Percentiles rank a stretch among this genome's conserved stretches.
phyloP scores from a whole-genome alignment of 2,888 invertebrate genomes.

The Nyleta sp. region DNA sequence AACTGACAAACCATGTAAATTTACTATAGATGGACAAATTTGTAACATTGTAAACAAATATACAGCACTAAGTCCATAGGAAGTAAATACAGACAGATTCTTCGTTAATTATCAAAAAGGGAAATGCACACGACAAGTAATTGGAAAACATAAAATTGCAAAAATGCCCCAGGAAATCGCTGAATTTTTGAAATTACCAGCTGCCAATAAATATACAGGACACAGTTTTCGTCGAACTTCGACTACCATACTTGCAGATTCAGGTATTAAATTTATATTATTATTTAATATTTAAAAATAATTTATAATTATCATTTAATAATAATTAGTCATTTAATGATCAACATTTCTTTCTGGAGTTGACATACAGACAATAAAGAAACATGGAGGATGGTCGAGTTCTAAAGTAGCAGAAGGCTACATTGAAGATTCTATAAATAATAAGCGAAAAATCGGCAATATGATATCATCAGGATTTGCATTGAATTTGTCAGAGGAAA shows the following conservation, averaged over 20 bases:
- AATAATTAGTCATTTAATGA: conserved; percentile 26
- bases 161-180: conserved; percentile 61
- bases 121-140: conserved; percentile 49
- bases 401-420: conserved; percentile 25
- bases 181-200: not conserved
- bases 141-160: conserved; percentile 59
- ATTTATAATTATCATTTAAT: too few relatives aligned
- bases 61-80: conserved; percentile 6
- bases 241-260: conserved; percentile 20
- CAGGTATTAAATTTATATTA: conserved; percentile 4
- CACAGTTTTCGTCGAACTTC: conserved; percentile 26
- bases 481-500: too few relatives aligned
- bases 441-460: conserved; percentile 16
- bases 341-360: not conserved
- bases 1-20: conserved; percentile 9
- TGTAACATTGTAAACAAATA: conserved; percentile 1
- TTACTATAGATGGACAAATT: conserved; percentile 20
- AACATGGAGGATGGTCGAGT: conserved; percentile 20
- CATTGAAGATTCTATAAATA: conserved; percentile 17
- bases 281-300: too few relatives aligned
- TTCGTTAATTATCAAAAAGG: conserved; percentile 57
- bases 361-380: conserved; percentile 17
- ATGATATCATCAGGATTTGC: too few relatives aligned
- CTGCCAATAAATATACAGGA: conserved; percentile 17
- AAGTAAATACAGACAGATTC: conserved; percentile 13